Percentiles rank a stretch among this genome's conserved stretches.
These are phyloP conservation scores for Syrrhaptes paradoxus DNA, from an alignment of 2,113 vertebrate genomes.

Conservation along the genomic window DNA sequence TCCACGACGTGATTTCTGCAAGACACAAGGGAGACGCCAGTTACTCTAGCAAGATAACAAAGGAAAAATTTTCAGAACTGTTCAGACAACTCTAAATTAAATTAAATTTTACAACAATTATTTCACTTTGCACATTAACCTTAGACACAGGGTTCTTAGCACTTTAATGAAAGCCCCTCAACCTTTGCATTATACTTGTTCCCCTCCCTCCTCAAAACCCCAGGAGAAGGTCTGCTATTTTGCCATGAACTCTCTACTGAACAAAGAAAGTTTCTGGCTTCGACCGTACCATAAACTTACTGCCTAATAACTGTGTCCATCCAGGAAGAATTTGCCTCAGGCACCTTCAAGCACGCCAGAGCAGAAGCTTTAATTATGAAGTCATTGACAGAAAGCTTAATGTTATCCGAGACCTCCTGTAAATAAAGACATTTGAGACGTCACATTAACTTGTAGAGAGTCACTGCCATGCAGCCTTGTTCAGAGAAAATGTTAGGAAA, in stretches of 20 bases:
- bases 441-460: neutral
- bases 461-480: neutral
- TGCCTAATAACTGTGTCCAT: conserved; percentile 96
- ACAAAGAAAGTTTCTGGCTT: neutral
- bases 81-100: neutral
- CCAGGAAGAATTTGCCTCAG: conserved; percentile 98
- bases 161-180: neutral
- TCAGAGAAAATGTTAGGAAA: neutral
- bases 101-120: neutral
- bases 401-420: conserved; percentile 87
- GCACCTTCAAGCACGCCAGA: conserved; percentile 94
- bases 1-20: conserved; percentile 96
- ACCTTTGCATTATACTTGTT: accelerated
- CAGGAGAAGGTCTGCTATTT: neutral
- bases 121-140: neutral
- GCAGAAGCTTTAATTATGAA: conserved; percentile 98
- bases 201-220: neutral
- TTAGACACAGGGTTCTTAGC: neutral
- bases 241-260: neutral
- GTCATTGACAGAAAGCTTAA: conserved; percentile 97
- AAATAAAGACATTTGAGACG: neutral
- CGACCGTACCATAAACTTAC: conserved; percentile 82
- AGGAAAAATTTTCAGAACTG: neutral
- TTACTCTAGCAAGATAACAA: neutral
- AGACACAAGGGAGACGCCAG: neutral